Base-by-base conservation (phyloP, 2,113 vertebrate genomes). In the Oriolus oriolus region DNA sequence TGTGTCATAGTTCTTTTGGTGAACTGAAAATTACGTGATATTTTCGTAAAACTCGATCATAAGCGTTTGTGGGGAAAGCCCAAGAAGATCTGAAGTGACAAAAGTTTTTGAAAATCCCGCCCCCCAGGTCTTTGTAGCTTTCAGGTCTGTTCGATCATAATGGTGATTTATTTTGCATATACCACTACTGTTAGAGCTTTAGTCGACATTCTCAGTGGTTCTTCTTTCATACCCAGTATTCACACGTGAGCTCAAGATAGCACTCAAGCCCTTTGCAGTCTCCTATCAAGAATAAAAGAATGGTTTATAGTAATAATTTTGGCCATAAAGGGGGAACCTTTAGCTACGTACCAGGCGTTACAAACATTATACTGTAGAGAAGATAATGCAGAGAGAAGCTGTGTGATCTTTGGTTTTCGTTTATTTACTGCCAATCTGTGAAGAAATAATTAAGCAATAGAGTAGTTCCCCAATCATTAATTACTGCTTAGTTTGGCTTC, bases 321-420 rank as follows among this genome's bases (percentile, higher is more conserved):
- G 35, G 16, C 8, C 7, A 1, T 75, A n/a, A 42, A 76, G 3
- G 4, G 9, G 13, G 10, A 39, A 11, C 4, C 7, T 74, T 56
- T 45, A 30, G 12, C 13, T 59, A 3, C 2, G 2, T 44, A 26
- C 21, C 9, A 2, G 20, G 16, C 0, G 0, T 54, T 56, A 13
- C 12, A 41, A 15, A 13, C 24, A 3, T 54, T 33, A 2, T 37
- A 45, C 6, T 7, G 11, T 49, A 65, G 24, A 52, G 23, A 49
- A 78, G 18, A 13, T 47, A 50, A 33, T n/a, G 56, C 4, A 42
- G 23, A 47, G 9, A 23, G 22, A 59, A 75, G 23, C 22, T 63
- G 10, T 35, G 23, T 31, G 28, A 16, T 52, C 9, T 45, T 75
- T 17, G 8, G 0, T 10, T 14, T 16, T 28, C 14, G 22, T 68